phyloP scores from a whole-genome alignment of 2,113 vertebrate genomes.

The Candoia aspera region DNA sequence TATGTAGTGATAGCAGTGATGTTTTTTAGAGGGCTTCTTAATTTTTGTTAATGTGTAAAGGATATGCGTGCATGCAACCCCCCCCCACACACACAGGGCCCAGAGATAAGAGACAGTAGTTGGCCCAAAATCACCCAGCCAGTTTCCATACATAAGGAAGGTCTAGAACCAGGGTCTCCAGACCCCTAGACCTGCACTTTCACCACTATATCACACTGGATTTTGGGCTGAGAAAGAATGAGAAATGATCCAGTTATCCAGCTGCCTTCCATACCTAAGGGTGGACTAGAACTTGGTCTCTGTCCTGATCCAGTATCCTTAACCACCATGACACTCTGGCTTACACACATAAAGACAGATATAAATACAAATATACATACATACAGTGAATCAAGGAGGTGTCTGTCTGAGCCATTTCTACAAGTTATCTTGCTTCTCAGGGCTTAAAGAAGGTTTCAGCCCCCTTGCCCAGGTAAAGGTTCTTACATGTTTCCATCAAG shows the following conservation, averaged over 20 bases:
- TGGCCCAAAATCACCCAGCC: too few species aligned
- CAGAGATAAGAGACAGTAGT: too few species aligned
- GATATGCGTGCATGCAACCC: background rate
- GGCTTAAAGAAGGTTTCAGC: background rate
- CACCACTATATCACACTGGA: background rate
- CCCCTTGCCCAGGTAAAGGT: background rate
- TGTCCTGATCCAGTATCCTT: background rate
- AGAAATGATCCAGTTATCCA: background rate
- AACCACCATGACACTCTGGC: background rate
- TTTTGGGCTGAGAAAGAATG: background rate
- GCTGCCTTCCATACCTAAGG: background rate
- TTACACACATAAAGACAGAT: background rate
- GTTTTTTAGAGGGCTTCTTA: background rate
- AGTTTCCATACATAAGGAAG: too few species aligned
- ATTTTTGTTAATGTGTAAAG: background rate
- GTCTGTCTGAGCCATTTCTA: background rate
- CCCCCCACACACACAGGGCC: background rate
- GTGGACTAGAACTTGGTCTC: background rate
- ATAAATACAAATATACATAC: too few species aligned
- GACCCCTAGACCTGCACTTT: background rate
- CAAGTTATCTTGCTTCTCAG: background rate
- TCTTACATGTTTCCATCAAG: too few species aligned
- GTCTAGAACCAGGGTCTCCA: too few species aligned
- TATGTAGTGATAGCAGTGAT: background rate
- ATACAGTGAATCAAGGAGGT: background rate